A percentile compares a stretch with the other conserved stretches of the same genome.
These are phyloP conservation scores for Macroglossus sobrinus DNA, from an alignment of 2,113 vertebrate genomes.

Conservation along the genomic window DNA sequence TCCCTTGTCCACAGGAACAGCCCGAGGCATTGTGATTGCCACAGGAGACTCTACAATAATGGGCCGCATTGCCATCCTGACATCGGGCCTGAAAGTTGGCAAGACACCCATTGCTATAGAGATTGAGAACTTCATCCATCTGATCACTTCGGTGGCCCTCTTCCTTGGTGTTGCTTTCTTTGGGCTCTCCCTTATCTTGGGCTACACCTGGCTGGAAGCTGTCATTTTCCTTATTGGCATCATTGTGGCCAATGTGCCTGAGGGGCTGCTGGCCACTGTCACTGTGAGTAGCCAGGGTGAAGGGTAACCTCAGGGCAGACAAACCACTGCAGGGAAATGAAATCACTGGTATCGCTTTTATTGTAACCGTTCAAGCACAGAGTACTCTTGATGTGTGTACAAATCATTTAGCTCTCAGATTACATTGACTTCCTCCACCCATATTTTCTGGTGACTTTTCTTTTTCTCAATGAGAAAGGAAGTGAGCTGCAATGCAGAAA, in stretches of 20 bases:
- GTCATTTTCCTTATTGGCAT: slow-evolving; percentile 81
- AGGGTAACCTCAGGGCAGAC: background rate
- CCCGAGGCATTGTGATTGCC: slow-evolving; percentile 66
- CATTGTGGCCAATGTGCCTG: slow-evolving; percentile 80
- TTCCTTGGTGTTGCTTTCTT: slow-evolving; percentile 73
- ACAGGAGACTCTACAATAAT: slow-evolving; percentile 74
- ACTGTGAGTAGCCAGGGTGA: slow-evolving; percentile 67
- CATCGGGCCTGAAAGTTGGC: slow-evolving; percentile 57
- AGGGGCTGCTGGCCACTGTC: slow-evolving; percentile 78
- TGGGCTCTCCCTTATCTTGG: slow-evolving; percentile 62
- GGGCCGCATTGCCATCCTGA: slow-evolving; percentile 73
- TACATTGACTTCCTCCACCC: background rate
- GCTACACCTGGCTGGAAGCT: slow-evolving; percentile 76
- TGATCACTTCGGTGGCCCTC: slow-evolving; percentile 70
- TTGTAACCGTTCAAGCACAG: background rate
- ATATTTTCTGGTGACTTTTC: background rate
- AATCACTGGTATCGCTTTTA: background rate
- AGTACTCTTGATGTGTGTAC: fast-evolving
- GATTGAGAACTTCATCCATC: slow-evolving; percentile 74
- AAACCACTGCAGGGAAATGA: background rate
- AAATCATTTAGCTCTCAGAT: background rate
- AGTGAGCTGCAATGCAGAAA: background rate
- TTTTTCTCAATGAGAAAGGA: background rate
- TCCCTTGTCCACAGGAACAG: slow-evolving; percentile 58
- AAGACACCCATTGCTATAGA: slow-evolving; percentile 73